A percentile compares a stretch with the other conserved stretches of the same genome.
These are phyloP conservation scores for Branchellion lobata DNA, from an alignment of 2,888 invertebrate genomes.

Conservation along the genomic window DNA sequence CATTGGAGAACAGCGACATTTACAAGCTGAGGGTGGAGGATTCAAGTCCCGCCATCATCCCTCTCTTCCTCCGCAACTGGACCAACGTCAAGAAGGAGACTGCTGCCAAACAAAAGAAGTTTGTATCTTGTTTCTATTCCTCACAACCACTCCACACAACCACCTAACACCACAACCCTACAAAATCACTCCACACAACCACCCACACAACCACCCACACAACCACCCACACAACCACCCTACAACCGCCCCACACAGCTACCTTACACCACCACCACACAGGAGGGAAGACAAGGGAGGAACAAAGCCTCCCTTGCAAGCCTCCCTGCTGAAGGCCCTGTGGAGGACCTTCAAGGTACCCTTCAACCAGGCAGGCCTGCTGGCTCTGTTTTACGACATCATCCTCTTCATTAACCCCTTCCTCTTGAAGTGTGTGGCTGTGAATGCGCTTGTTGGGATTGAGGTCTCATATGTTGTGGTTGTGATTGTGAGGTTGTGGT, in stretches of 20 bases:
- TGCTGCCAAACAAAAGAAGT: not conserved
- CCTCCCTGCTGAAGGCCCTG: conserved; percentile 43
- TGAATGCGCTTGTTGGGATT: not conserved
- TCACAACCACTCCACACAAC: not conserved
- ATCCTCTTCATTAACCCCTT: conserved; percentile 47
- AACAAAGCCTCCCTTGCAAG: not conserved
- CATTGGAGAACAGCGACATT: conserved; percentile 49
- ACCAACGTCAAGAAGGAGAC: conserved; percentile 34
- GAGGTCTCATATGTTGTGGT: not conserved
- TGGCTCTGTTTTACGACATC: conserved; percentile 39
- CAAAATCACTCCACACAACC: too few relatives aligned
- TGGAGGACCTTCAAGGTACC: conserved; percentile 27
- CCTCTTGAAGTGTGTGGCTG: conserved; percentile 48
- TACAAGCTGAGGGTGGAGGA: conserved; percentile 50
- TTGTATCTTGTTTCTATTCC: not conserved
- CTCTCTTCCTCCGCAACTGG: conserved; percentile 49
- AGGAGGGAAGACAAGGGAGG: not conserved
- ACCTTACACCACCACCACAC: too few relatives aligned
- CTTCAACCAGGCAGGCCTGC: conserved; percentile 30
- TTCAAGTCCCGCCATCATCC: conserved; percentile 42
- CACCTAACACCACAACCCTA: too few relatives aligned
- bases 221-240: too few relatives aligned
- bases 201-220: too few relatives aligned
- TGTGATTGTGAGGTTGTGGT: not conserved
- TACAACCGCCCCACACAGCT: too few relatives aligned